Evolutionary conservation across 2,888 invertebrate genomes (phyloP), one percentile per base, ranked within the genome.

Genomic region (Cactoblastis cactorum): DNA sequence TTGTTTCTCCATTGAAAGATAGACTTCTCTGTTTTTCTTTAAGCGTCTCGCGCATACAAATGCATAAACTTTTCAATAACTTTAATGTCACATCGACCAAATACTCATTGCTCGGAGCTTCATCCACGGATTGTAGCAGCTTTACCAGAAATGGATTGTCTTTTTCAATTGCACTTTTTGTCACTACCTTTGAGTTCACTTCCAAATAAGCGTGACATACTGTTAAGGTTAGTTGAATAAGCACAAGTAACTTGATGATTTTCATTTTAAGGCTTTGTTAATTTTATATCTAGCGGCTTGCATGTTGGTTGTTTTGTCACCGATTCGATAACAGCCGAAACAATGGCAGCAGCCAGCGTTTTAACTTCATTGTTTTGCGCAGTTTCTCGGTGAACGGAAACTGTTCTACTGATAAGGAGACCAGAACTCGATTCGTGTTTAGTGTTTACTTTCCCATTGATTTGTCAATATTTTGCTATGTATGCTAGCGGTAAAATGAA

Each of bases 1-100:
- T 69, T 0, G 53, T 59, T 9, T 65, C 63, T 49, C 56, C 59
- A n/a, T 62, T 53, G 6, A 68, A 54, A 32, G 41, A 28, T 17
- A 52, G 53, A 9, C 57, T 62, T 34, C 65, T 63, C 61, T 75
- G 63, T 52, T 76, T 77, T 2, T 56, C 62, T 58, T 62, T 11
- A 82, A 59, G 14, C 1, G 74, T 75, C 53, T 81, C 75, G 8
- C 66, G 67, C 77, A 88, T 80, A 57, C 87, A 87, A 33, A 59
- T 54, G 63, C 88, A 87, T 35, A 87, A 62, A 61, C 77, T 78
- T 52, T 74, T 71, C n/a, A 88, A 61, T n/a, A 87, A 58, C 56
- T 78, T 77, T 17, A 81, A 54, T 0, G 83, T 82, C 24, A 79
- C 74, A 49, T 81, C 67, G 19, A 79, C 69, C 19, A 86, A 66